Evolutionary conservation across 2,888 invertebrate genomes (phyloP).

Genomic region (Pelosia muscerda): DNA sequence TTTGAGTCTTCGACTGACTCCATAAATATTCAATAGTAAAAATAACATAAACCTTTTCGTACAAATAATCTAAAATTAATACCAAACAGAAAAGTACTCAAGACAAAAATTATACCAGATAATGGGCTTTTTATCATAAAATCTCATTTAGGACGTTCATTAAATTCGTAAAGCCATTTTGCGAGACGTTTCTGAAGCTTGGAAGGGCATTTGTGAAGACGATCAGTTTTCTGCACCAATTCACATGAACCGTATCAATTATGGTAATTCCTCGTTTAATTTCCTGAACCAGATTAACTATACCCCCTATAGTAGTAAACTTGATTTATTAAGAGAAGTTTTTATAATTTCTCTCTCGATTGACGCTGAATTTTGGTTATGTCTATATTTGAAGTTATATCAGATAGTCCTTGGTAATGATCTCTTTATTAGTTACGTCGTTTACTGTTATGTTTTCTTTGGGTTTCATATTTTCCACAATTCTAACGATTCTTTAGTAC

Average conservation of each 20-base stretch:
- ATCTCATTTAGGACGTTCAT: constrained; percentile 67
- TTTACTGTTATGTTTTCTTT: neutral
- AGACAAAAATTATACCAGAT: constrained; percentile 40
- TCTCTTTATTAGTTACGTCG: neutral
- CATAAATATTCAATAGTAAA: neutral
- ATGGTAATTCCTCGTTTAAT: constrained; percentile 85
- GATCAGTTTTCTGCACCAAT: constrained; percentile 82
- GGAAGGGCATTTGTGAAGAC: constrained; percentile 61
- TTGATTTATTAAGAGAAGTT: constrained; percentile 78
- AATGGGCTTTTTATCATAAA: constrained; percentile 60
- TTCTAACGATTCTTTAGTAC: too few relatives aligned
- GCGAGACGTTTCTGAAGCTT: constrained; percentile 54
- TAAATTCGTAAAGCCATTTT: constrained; percentile 63
- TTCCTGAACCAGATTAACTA: constrained; percentile 83
- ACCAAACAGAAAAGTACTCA: constrained; percentile 29
- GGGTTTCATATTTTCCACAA: neutral
- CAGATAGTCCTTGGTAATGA: constrained; percentile 16
- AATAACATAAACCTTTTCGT: too few relatives aligned
- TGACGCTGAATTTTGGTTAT: constrained; percentile 34
- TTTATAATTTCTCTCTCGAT: constrained; percentile 60
- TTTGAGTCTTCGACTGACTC: neutral
- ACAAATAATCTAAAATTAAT: constrained; percentile 34
- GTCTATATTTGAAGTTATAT: constrained; percentile 36
- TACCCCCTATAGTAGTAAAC: constrained; percentile 77
- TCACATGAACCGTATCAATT: constrained; percentile 84